phyloP scores from a whole-genome alignment of 2,888 invertebrate genomes.

The Polydesmus complanatus region DNA sequence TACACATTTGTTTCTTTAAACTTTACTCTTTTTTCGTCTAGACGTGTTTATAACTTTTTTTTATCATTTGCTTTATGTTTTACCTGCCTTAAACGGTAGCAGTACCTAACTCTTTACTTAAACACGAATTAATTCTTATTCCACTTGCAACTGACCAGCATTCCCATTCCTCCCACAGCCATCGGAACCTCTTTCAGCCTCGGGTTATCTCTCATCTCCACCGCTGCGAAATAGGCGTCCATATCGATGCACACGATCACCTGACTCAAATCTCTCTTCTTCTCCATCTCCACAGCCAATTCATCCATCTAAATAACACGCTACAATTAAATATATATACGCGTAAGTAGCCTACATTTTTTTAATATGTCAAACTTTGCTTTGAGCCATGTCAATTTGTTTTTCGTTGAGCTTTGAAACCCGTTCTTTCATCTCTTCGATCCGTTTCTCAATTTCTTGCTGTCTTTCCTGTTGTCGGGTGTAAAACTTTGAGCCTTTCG shows the following conservation, averaged over 20 bases:
- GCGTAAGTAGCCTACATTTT: no score
- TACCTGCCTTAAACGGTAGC: no score
- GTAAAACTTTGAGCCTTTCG: conserved; percentile 41
- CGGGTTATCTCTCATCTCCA: conserved; percentile 40
- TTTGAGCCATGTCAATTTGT: conserved; percentile 27
- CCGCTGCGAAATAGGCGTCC: conserved; percentile 48
- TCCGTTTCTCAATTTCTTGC: conserved; percentile 34
- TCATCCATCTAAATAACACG: conserved; percentile 33
- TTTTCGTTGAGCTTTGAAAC: conserved; percentile 25
- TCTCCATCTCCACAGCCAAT: conserved; percentile 32
- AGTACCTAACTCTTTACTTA: no score
- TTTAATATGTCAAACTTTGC: no score
- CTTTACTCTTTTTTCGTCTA: no score
- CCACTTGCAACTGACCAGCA: conserved; percentile 42
- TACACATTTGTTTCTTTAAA: neutral
- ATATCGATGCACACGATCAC: conserved; percentile 45
- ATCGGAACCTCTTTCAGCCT: conserved; percentile 37
- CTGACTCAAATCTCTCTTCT: conserved; percentile 32
- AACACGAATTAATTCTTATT: neutral
- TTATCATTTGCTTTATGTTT: no score
- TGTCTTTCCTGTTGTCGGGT: conserved; percentile 38
- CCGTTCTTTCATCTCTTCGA: conserved; percentile 30
- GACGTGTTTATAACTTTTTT: no score
- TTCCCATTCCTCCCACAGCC: conserved; percentile 42
- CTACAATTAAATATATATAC: conserved; percentile 1